Evolutionary conservation across 30 jellyfish, hydroid and myxozoan species (phyloP), one percentile per base, ranked within the genome.

Genomic region (Hydra vulgaris): DNA sequence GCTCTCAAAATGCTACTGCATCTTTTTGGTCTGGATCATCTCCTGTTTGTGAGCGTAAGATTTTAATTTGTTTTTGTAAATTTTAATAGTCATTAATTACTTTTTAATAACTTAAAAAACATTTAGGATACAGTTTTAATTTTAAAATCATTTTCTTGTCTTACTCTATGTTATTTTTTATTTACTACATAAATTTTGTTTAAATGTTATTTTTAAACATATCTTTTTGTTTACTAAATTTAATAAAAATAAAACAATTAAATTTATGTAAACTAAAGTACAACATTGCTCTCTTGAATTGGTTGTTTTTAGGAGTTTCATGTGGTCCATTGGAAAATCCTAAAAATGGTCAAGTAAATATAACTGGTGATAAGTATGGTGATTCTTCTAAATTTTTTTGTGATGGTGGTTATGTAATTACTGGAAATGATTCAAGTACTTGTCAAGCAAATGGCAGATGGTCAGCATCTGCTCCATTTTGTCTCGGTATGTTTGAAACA

Each of bases 11-110:
- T 78, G 84, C 54, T 17, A 88, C 91, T 18, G 84, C 81, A 25
- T 78, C 95, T 1, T 54, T 17, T 69, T 88, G 96, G 96, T 74
- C 96, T 22, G 96, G 96, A 26, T 21, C 79, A n/a, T 21, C 86
- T 19, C 96, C 83, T 15, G 76, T 72, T 18, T 88, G 96, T 75
- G 61, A 80, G 73, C 68, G 96, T 84, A 88, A n/a, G 96, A n/a
- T n/a, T 77, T 61, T 20, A 7, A 27, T 19, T 25, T 68, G 16
- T 40, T 40, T 40, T 3, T n/a, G n/a, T n/a, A n/a, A n/a, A n/a
- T n/a, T n/a, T n/a, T n/a, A n/a, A n/a, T n/a, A n/a, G n/a, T n/a
- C n/a, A n/a, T n/a, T n/a, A n/a, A n/a, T n/a, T n/a, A n/a, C n/a
- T n/a, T n/a, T n/a, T n/a, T n/a, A n/a, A n/a, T n/a, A n/a, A n/a